Base-by-base conservation (phyloP, 2,113 vertebrate genomes). In the Xiphorhynchus elegans region DNA sequence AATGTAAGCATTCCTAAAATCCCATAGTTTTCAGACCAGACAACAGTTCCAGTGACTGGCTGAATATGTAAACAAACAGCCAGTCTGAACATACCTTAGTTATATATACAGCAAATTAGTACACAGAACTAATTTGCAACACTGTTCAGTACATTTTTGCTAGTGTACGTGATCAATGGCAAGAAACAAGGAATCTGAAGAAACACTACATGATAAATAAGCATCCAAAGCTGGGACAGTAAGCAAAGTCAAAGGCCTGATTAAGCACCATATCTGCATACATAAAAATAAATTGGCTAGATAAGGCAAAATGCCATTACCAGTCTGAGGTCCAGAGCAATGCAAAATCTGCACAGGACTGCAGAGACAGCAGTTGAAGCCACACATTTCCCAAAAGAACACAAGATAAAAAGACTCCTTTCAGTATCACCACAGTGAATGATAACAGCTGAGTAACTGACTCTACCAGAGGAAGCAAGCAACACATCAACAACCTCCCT, bases 31-130 rank as follows among this genome's bases (percentile, higher is more conserved):
- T 67, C 12, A 37, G 10, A 42, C 12, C 14, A 63, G 35, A 37
- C 20, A 64, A 59, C 17, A n/a, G 26, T 58, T 83, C 42, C 0
- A 0, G 9, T 66, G 28, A 37, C 40, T 19, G 6, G 8, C 29
- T 73, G 28, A n/a, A 13, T 31, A 37, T 13, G 26, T 31, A 84
- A 89, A 62, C 16, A 82, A 72, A 31, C 11, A 59, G 46, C 18
- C 29, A 70, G 13, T 26, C 21, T 56, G 52, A 70, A 62, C 21
- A 47, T 1, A 66, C 3, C 3, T 70, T n/a, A 50, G 8, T 72
- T 64, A 31, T 11, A 53, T 1, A 5, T 8, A 74, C 31, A 86
- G 55, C 35, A 89, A 74, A 89, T 68, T 25, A 78, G 60, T n/a
- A 58, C 17, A 40, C 9, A 3, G 13, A 52, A 76, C 17, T 44